Evolutionary conservation across 2,888 invertebrate species (phyloP).

Genomic region (Monopis laevigella): DNA sequence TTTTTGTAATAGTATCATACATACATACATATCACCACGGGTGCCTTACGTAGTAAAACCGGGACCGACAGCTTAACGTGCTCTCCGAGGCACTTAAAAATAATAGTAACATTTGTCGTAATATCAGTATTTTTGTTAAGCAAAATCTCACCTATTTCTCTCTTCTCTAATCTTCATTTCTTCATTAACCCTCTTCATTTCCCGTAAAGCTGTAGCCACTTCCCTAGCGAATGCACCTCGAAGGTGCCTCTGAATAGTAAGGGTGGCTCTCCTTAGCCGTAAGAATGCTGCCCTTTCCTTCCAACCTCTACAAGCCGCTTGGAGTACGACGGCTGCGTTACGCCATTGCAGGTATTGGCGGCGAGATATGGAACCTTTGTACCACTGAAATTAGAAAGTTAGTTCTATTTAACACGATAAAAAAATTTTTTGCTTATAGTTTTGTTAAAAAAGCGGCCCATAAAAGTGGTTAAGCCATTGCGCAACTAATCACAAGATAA

Average conservation of each 20-base stretch:
- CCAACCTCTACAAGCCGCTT: slow-evolving; percentile 89
- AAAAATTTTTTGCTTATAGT: background rate
- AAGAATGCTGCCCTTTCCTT: slow-evolving; percentile 83
- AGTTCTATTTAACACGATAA: too few species aligned
- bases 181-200: slow-evolving; percentile 87
- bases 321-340: slow-evolving; percentile 77
- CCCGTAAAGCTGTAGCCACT: slow-evolving; percentile 84
- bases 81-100: too few species aligned
- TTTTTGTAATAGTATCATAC: too few species aligned
- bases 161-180: slow-evolving; percentile 84
- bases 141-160: slow-evolving; percentile 59
- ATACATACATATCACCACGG: too few species aligned
- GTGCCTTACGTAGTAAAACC: too few species aligned
- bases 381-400: slow-evolving; percentile 50
- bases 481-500: too few species aligned
- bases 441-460: too few species aligned
- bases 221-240: slow-evolving; percentile 91
- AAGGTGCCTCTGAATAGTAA: slow-evolving; percentile 86
- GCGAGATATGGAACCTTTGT: slow-evolving; percentile 72
- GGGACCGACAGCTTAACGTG: too few species aligned
- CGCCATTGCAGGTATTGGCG: slow-evolving; percentile 74
- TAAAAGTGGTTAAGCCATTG: too few species aligned
- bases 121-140: too few species aligned
- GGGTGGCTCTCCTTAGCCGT: slow-evolving; percentile 80
- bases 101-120: too few species aligned